Conservation (phyloP, 2,113 vertebrate species). For the Rhinoptilus africanus region DNA sequence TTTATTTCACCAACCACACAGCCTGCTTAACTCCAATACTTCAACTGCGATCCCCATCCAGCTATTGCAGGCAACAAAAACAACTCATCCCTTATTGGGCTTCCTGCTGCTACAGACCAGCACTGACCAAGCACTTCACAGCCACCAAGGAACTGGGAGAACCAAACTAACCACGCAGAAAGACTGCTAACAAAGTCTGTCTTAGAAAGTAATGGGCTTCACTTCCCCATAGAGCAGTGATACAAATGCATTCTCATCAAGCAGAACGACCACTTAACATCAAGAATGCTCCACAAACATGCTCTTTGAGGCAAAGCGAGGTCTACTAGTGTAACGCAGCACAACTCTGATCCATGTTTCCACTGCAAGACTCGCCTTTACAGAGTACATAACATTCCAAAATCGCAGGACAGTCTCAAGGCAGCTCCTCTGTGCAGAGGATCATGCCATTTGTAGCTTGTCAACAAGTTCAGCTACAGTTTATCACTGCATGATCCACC, state of each 20-base stretch:
- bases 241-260: neutral
- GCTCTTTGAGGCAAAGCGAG: neutral
- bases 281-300: neutral
- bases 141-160: neutral
- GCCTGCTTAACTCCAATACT: neutral
- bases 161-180: neutral
- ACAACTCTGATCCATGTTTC: neutral
- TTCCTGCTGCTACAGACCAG: neutral
- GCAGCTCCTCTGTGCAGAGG: neutral
- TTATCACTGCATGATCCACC: neutral
- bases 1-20: neutral
- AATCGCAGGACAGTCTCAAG: neutral
- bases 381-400: fast-evolving
- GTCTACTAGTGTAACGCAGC: neutral
- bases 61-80: neutral
- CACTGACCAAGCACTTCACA: neutral
- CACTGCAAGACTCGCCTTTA: neutral
- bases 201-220: neutral
- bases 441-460: neutral
- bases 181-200: neutral
- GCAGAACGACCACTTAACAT: neutral
- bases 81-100: neutral
- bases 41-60: neutral
- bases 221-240: neutral
- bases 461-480: neutral